Percentiles rank a stretch among this genome's conserved stretches.
Conservation (phyloP, 2,113 vertebrate species). For the Protobothrops flavoviridis region DNA sequence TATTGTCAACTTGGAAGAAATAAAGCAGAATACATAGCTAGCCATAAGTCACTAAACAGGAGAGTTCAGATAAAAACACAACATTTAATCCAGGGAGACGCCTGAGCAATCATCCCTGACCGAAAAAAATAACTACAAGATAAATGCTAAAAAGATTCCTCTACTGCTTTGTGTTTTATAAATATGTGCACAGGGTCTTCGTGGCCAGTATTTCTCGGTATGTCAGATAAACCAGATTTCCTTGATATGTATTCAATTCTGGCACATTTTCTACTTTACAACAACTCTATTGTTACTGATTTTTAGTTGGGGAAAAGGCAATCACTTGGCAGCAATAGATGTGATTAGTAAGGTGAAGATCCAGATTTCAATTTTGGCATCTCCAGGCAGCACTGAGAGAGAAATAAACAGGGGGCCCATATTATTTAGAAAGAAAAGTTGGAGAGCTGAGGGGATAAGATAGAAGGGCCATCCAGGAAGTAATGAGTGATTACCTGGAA, state of each 20-base stretch:
- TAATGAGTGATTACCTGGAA: background rate
- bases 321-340: background rate
- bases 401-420: no score
- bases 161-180: background rate
- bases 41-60: background rate
- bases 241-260: background rate
- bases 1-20: background rate
- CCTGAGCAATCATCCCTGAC: background rate
- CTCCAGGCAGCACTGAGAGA: background rate
- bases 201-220: background rate
- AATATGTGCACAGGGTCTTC: background rate
- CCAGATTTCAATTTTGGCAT: background rate
- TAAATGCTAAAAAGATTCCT: background rate
- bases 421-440: background rate
- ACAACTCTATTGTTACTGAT: background rate
- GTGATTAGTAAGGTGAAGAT: background rate
- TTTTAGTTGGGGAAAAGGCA: background rate
- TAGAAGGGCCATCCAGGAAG: background rate
- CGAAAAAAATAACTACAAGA: background rate
- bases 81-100: background rate
- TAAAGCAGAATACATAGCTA: background rate
- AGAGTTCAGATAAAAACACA: background rate
- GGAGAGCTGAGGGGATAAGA: background rate
- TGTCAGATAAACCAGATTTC: background rate
- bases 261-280: background rate